phyloP scores from a whole-genome alignment of 2,113 vertebrate genomes.

The Hucho hucho region DNA sequence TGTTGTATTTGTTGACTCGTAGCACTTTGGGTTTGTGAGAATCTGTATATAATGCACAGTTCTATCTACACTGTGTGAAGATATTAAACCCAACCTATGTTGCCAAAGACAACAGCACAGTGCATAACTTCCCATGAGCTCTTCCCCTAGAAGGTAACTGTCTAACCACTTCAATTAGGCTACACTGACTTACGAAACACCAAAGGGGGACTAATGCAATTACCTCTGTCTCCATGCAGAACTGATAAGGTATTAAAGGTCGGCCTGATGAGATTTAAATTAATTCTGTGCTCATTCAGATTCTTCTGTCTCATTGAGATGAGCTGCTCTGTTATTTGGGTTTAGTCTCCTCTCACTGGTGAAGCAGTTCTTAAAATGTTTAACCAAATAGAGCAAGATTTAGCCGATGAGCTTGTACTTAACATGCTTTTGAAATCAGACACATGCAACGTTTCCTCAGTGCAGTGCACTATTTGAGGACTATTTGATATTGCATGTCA shows the following conservation, averaged over 20 bases:
- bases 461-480: not conserved
- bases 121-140: constrained; percentile 12
- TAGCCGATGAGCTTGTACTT: not conserved
- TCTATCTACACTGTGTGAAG: not conserved
- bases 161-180: not conserved
- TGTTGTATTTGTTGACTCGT: too few species aligned
- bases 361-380: not conserved
- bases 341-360: constrained; percentile 15
- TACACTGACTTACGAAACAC: not conserved
- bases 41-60: not conserved
- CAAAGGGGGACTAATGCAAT: constrained; percentile 54
- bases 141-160: not conserved
- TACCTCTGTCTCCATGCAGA: constrained; percentile 69
- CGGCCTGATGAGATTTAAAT: constrained; percentile 74
- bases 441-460: not conserved
- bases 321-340: constrained; percentile 62
- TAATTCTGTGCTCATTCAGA: constrained; percentile 69
- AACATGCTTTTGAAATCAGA: not conserved
- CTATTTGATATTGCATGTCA: not conserved
- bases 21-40: too few species aligned
- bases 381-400: not conserved
- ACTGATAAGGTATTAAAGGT: constrained; percentile 68
- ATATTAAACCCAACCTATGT: not conserved
- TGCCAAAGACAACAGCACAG: constrained; percentile 4
- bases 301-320: constrained; percentile 57